phyloP scores from a whole-genome alignment of 2,797 vertebrate species.

The Sebastes variabilis region DNA sequence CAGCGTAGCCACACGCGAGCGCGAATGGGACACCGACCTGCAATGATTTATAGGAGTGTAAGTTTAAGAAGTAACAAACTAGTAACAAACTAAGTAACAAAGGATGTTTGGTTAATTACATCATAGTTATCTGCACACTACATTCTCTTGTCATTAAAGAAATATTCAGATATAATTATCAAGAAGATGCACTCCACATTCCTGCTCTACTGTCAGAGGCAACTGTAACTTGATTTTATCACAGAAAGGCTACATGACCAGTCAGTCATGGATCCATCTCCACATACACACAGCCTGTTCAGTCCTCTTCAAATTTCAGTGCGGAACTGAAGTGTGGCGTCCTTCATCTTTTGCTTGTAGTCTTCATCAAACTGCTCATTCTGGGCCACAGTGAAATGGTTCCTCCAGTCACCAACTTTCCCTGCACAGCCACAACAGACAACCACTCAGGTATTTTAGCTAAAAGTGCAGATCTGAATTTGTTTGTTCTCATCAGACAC shows the following conservation, averaged over 20 bases:
- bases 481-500: not conserved
- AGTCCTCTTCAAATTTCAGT: conserved; percentile 24
- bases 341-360: conserved; percentile 72
- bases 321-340: conserved; percentile 47
- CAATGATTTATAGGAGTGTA: too few relatives aligned
- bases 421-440: conserved; percentile 46
- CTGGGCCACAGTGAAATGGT: conserved; percentile 73
- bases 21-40: too few relatives aligned
- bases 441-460: not conserved
- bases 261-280: not conserved
- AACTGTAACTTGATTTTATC: not conserved
- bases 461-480: not conserved
- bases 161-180: not conserved
- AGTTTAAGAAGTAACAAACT: too few relatives aligned
- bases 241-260: not conserved
- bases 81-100: too few relatives aligned
- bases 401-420: conserved; percentile 81
- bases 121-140: not conserved
- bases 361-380: conserved; percentile 75
- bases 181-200: not conserved
- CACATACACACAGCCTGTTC: not conserved
- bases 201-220: not conserved
- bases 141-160: not conserved
- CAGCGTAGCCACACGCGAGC: too few relatives aligned
- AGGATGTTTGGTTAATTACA: not conserved